These are phyloP conservation scores for Heteronetta atricapilla DNA, from an alignment of 2,113 vertebrate genomes.

Conservation along the genomic window DNA sequence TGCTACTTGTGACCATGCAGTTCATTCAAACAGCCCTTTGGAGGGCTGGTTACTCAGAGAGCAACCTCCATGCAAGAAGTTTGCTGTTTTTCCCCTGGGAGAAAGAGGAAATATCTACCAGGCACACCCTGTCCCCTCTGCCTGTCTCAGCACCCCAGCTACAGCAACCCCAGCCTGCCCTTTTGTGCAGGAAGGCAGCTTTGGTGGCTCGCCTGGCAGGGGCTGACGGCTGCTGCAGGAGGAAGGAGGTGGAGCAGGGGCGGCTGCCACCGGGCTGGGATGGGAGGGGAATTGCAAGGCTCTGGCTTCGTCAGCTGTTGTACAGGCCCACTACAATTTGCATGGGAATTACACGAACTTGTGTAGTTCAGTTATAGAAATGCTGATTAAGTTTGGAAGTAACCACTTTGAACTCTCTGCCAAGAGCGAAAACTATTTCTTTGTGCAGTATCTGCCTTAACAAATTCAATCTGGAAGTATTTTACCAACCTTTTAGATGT, in stretches of 20 bases:
- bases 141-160: background rate
- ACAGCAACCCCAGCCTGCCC: background rate
- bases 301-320: background rate
- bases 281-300: background rate
- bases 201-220: background rate
- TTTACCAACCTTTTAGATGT: background rate
- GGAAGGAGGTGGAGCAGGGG: background rate
- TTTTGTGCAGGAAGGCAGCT: background rate
- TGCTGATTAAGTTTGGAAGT: background rate
- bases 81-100: background rate
- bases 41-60: background rate
- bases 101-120: background rate
- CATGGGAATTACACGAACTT: background rate
- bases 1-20: background rate
- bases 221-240: background rate
- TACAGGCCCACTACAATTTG: background rate
- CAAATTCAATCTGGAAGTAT: slow-evolving; percentile 44
- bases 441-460: background rate
- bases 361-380: background rate
- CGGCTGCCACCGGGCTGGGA: background rate
- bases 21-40: background rate
- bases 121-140: background rate
- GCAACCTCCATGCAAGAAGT: background rate
- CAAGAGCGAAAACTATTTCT: background rate
- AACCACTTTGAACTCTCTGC: background rate